Base-by-base conservation (phyloP, 2,113 vertebrate genomes). In the Calypte anna region DNA sequence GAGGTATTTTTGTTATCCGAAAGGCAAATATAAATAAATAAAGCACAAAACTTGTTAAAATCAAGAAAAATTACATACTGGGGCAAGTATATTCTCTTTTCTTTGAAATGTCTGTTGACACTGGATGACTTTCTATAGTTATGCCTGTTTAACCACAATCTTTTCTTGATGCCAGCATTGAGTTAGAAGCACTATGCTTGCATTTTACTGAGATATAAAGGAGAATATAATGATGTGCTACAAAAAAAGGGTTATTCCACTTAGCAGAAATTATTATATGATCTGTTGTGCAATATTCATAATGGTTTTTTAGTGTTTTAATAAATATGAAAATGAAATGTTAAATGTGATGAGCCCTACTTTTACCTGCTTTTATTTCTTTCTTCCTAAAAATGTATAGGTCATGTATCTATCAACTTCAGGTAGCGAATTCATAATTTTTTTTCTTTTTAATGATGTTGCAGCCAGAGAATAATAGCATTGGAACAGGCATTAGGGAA, bases 301-400 rank as follows among this genome's bases (percentile, higher is more conserved):
- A 80, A 84, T 68, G 23, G 10, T 3, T 67, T 75, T 94, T 91
- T 90, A 83, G 50, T 93, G 43, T 55, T 96, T 92, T 80, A 86
- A 83, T 86, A 93, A 86, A 83, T 78, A 88, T 53, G 81, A 90
- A 78, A 90, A 88, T 43, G 7, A 87, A 95, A 91, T 73, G 33
- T 66, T 90, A 80, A 91, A 83, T 72, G 68, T 78, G 48, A 81
- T 46, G 9, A 70, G 8, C 24, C 8, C 16, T 72, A 19, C 14
- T 93, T 94, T 84, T 92, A 82, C 58, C 27, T 73, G 57, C 75
- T 40, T 40, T 40, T 40, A 40, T 40, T 40, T 61, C 8, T 76
- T 95, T 88, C 67, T 82, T 76, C 40, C 9, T 77, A 58, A 80
- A 27, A 12, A 18, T 1, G 18, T 55, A 59, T 14, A 70, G 31